Conservation (phyloP, 1,140 invertebrate genomes). For the Dreissena polymorpha region DNA sequence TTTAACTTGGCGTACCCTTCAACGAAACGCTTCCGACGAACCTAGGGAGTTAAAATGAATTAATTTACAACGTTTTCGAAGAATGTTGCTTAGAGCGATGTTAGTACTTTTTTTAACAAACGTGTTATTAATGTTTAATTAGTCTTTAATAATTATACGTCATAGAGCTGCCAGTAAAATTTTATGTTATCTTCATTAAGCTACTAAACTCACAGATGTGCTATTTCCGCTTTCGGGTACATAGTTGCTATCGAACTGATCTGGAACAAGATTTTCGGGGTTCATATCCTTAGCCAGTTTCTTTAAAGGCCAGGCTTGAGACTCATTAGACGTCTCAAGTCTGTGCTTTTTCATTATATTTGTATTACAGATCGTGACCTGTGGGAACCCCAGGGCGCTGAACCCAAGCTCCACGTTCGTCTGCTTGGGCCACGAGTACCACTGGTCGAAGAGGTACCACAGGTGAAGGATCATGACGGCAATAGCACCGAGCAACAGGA, state of each 20-base stretch:
- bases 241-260: conserved; percentile 26
- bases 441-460: conserved; percentile 56
- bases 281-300: conserved; percentile 12
- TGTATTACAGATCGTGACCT: conserved; percentile 69
- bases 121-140: too few species aligned
- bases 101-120: too few species aligned
- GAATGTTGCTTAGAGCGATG: too few species aligned
- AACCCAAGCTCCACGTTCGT: conserved; percentile 49
- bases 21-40: conserved; percentile 1
- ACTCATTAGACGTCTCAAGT: neutral
- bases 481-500: conserved; percentile 48
- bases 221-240: neutral
- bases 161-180: too few species aligned
- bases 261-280: conserved; percentile 35
- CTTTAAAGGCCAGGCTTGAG: conserved; percentile 18
- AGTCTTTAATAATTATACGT: too few species aligned
- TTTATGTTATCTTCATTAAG: too few species aligned
- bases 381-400: conserved; percentile 62
- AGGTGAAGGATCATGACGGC: conserved; percentile 58
- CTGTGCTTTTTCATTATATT: conserved; percentile 50
- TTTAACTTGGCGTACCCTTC: conserved; percentile 14
- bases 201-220: too few species aligned
- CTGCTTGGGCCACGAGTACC: conserved; percentile 55
- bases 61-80: too few species aligned
- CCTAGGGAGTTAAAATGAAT: neutral